These are phyloP conservation scores for Vimba vimba DNA, from an alignment of 2,113 vertebrate species.

Conservation along the genomic window DNA sequence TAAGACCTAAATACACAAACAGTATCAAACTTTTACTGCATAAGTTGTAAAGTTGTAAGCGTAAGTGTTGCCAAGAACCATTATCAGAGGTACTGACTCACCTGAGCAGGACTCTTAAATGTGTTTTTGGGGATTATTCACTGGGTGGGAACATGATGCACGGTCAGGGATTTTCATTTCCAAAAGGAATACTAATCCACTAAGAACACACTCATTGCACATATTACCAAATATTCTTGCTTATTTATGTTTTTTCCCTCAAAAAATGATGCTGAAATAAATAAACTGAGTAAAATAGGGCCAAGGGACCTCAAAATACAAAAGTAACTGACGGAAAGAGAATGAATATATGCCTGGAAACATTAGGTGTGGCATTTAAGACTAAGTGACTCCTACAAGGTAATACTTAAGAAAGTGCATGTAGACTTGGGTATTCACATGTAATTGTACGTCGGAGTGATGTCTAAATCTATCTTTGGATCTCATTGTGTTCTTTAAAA, in stretches of 20 bases:
- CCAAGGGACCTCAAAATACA: background rate
- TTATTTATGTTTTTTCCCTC: background rate
- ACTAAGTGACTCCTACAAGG: background rate
- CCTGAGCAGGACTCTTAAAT: background rate
- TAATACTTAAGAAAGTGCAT: slow-evolving; percentile 22
- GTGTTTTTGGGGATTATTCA: slow-evolving; percentile 19
- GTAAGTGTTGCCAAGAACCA: background rate
- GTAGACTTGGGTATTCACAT: background rate
- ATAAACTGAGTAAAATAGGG: background rate
- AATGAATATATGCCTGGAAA: slow-evolving; percentile 11
- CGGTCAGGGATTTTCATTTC: slow-evolving; percentile 36
- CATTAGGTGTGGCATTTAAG: slow-evolving; percentile 35
- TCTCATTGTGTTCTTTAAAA: background rate
- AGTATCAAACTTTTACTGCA: background rate
- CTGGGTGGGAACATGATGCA: slow-evolving; percentile 30
- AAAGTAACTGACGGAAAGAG: background rate
- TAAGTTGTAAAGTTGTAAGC: background rate
- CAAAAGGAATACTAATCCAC: slow-evolving; percentile 19
- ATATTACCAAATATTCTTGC: background rate
- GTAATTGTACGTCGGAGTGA: slow-evolving; percentile 3
- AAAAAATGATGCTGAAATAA: background rate
- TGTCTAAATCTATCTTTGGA: background rate
- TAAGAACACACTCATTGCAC: background rate
- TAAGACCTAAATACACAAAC: background rate
- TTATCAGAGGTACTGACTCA: background rate